Conservation (phyloP, 2,888 invertebrate genomes). For the Amiota minor region DNA sequence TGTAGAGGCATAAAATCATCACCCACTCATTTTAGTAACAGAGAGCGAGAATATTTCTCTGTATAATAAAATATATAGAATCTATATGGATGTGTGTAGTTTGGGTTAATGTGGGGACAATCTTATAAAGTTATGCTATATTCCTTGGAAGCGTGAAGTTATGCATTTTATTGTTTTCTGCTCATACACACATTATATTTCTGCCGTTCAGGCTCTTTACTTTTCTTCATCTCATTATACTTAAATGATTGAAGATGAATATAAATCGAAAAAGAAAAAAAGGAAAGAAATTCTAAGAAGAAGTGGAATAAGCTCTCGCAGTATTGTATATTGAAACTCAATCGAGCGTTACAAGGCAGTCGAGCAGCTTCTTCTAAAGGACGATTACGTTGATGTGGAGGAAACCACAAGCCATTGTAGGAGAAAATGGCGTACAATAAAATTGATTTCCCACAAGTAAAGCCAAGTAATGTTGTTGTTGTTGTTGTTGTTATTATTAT, state of each 20-base stretch:
- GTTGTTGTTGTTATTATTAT: neutral
- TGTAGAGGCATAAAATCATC: constrained; percentile 16
- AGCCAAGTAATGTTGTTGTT: constrained; percentile 4
- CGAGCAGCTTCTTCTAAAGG: neutral
- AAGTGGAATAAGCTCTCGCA: too few species aligned
- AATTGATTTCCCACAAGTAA: constrained; percentile 28
- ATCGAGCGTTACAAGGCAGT: constrained; percentile 1
- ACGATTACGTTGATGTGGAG: neutral
- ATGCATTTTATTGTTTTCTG: constrained; percentile 29
- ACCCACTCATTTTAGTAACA: neutral
- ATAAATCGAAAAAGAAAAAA: too few species aligned
- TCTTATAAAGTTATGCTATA: constrained; percentile 5
- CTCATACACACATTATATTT: neutral
- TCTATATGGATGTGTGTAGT: neutral
- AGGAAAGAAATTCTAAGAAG: too few species aligned
- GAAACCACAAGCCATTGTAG: neutral
- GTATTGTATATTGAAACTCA: neutral
- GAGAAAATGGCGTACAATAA: neutral
- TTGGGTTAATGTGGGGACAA: neutral
- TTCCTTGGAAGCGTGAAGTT: constrained; percentile 25
- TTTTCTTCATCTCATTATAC: constrained; percentile 11
- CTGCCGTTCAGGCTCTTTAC: constrained; percentile 3
- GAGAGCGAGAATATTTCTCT: too few species aligned
- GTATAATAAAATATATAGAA: neutral
- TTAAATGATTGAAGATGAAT: neutral